Percentiles rank a stretch among this genome's conserved stretches.
Conservation (phyloP, 2,113 vertebrate species). For the Typhlomys cinereus region DNA sequence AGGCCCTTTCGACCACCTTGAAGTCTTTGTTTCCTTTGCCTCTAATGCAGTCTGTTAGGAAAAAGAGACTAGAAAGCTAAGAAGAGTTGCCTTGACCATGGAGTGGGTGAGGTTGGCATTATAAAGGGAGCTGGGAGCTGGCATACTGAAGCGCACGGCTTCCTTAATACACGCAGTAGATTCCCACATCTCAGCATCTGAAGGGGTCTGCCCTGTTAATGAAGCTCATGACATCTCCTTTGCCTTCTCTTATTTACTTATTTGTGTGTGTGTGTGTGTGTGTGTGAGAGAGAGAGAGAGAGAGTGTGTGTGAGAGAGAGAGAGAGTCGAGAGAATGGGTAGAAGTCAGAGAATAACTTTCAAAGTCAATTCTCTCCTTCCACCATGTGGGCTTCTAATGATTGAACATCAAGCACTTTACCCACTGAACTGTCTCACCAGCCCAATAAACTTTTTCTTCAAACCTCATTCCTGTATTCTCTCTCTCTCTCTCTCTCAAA, state of each 20-base stretch:
- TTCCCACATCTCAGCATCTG: neutral
- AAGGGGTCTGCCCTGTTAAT: neutral
- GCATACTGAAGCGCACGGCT: neutral
- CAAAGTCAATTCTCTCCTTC: no score
- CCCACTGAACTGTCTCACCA: no score
- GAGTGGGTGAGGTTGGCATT: neutral
- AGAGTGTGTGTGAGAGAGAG: no score
- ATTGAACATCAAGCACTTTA: no score
- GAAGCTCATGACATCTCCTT: neutral
- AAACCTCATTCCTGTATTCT: neutral
- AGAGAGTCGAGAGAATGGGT: no score
- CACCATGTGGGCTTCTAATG: no score
- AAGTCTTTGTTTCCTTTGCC: neutral
- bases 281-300: no score
- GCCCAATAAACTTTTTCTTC: neutral
- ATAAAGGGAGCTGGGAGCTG: neutral
- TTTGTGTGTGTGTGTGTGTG: no score
- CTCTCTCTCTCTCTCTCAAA: neutral
- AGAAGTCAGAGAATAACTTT: no score
- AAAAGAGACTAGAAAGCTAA: neutral
- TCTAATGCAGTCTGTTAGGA: neutral
- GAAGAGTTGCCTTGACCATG: neutral
- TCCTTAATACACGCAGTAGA: no score
- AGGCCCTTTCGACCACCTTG: neutral
- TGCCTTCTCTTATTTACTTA: no score